Evolutionary conservation across 2,113 vertebrate species (phyloP).

Genomic region (Burhinus oedicnemus): DNA sequence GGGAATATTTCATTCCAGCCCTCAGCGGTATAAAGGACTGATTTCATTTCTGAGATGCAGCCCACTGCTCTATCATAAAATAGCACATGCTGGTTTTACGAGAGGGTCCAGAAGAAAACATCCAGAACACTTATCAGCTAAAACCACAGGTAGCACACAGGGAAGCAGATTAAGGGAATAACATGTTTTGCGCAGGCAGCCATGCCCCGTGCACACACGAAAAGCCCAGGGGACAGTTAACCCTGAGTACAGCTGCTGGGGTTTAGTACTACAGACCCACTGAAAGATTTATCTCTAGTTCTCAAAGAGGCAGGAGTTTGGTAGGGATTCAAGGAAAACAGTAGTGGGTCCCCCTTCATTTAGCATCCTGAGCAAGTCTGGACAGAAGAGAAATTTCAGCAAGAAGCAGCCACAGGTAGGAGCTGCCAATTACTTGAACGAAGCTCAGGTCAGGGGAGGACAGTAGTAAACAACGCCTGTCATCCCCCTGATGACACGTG

Average conservation of each 20-base stretch:
- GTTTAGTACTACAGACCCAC: neutral
- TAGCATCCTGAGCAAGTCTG: neutral
- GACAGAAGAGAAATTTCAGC: neutral
- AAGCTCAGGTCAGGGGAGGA: neutral
- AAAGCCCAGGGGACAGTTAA: constrained; percentile 15
- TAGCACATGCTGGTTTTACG: neutral
- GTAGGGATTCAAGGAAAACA: constrained; percentile 43
- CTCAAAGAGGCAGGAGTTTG: constrained; percentile 14
- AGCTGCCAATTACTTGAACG: neutral
- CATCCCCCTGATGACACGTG: fast-evolving
- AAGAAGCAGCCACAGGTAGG: neutral
- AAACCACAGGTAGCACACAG: neutral
- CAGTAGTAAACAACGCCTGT: neutral
- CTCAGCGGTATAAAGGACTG: neutral
- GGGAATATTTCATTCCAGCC: neutral
- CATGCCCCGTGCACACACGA: neutral
- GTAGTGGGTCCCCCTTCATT: neutral
- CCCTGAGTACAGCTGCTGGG: neutral
- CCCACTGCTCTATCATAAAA: neutral
- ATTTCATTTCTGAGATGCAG: neutral
- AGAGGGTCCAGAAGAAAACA: constrained; percentile 13
- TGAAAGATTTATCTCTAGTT: constrained; percentile 1
- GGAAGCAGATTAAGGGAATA: constrained; percentile 12
- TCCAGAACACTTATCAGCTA: neutral
- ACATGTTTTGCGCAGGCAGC: neutral